Percentiles rank a stretch among this genome's conserved stretches.
Conservation (phyloP, 2,888 invertebrate genomes). For the Hydroisotoma schaefferi region DNA sequence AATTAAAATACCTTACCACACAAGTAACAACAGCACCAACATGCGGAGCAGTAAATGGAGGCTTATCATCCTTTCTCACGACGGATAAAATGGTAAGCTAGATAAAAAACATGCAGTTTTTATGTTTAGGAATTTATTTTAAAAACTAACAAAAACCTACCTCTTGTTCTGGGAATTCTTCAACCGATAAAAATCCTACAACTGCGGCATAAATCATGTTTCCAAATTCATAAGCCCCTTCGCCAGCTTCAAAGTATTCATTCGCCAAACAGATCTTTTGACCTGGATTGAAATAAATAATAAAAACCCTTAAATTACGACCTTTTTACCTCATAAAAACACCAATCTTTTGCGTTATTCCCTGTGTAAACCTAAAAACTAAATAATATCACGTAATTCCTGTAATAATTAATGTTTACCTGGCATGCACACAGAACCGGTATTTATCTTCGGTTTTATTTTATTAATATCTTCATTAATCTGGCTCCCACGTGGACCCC, state of each 20-base stretch:
- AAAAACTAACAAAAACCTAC: conserved; percentile 15
- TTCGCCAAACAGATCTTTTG: conserved; percentile 41
- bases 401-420: conserved; percentile 15
- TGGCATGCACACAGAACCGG: conserved; percentile 27
- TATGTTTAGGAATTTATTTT: background rate
- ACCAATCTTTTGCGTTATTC: too few relatives aligned
- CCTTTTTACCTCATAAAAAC: too few relatives aligned
- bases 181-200: conserved; percentile 33
- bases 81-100: conserved; percentile 43
- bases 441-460: conserved; percentile 26
- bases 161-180: conserved; percentile 44
- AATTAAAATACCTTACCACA: conserved; percentile 21
- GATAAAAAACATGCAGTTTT: background rate
- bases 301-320: too few relatives aligned
- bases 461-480: background rate
- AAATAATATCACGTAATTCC: too few relatives aligned
- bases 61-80: conserved; percentile 30
- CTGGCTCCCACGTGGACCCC: background rate
- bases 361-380: too few relatives aligned
- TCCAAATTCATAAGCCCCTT: conserved; percentile 46
- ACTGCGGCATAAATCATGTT: conserved; percentile 39
- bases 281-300: too few relatives aligned
- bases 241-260: conserved; percentile 46
- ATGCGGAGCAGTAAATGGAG: conserved; percentile 40
- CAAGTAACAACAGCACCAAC: conserved; percentile 44